A percentile compares a stretch with the other conserved stretches of the same genome.
Evolutionary conservation across 2,888 invertebrate genomes (phyloP).

Genomic region (Watsonalla cultraria): DNA sequence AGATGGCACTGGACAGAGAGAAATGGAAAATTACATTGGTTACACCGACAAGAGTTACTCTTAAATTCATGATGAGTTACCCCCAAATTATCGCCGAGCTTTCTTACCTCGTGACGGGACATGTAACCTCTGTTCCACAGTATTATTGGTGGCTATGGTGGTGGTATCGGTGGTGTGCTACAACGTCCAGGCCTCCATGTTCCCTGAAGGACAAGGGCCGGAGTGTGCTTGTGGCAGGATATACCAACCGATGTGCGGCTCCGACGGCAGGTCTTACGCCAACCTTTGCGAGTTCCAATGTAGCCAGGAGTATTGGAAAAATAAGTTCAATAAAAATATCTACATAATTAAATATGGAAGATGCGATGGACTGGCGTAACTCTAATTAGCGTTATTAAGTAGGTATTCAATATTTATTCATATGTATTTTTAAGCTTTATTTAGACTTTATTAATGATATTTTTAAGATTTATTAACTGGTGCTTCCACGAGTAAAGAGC

Average conservation of each 20-base stretch:
- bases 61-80: no score
- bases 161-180: slow-evolving; percentile 16
- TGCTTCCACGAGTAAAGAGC: no score
- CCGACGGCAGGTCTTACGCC: slow-evolving; percentile 50
- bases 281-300: slow-evolving; percentile 64
- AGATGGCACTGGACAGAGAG: no score
- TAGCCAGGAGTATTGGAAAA: slow-evolving; percentile 18
- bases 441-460: no score
- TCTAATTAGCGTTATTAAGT: no score
- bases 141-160: slow-evolving; percentile 33
- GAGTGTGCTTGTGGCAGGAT: slow-evolving; percentile 57
- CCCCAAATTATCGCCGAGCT: no score
- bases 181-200: not conserved
- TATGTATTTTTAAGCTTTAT: no score
- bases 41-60: no score
- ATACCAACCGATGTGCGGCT: slow-evolving; percentile 62
- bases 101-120: no score
- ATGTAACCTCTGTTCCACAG: slow-evolving; percentile 27
- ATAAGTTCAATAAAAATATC: slow-evolving; percentile 12
- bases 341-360: slow-evolving; percentile 17
- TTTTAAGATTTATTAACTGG: no score
- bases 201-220: not conserved
- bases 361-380: slow-evolving; percentile 20
- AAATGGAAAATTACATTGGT: no score
- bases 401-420: no score